Base-by-base conservation (phyloP, 2,797 vertebrate species). In the Cacajao melanocephalus region DNA sequence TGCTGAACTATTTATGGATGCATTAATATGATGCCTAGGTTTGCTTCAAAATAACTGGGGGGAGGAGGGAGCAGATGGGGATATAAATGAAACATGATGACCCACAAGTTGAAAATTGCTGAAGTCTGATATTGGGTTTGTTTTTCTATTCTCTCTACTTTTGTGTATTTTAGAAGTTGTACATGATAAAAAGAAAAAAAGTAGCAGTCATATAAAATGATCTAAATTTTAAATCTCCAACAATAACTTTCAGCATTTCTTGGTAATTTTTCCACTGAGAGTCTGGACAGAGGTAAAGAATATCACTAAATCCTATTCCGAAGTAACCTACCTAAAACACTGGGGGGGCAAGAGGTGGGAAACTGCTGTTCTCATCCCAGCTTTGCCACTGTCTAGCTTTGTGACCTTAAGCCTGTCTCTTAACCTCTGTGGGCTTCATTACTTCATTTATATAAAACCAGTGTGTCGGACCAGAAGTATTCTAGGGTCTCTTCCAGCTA, bases 221-320 rank as follows among this genome's bases (percentile, higher is more conserved):
- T 48, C 64, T n/a, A 78, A 52, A 52, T 73, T 89, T 94, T 15
- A 76, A 92, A 76, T 93, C 48, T 90, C 28, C 33, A 88, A 50
- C 2, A 26, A 22, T 72, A 36, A 13, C 58, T 85, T 20, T n/a
- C 8, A 67, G 67, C 48, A 85, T 48, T 96, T 90, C 80, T 87
- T 67, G 70, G 80, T 44, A 93, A 94, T 28, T 6, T 24, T 58
- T 88, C 64, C 22, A 52, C 76, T 44, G 61, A 89, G 41, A 64
- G 46, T 92, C 61, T 82, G n/a, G 79, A 90, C 36, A 94, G 22
- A 83, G 76, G 26, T 94, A 46, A 92, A 93, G 81, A 78, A 48
- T 57, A 58, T 36, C 52, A 61, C 30, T 58, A 84, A 87, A 14
- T 76, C 24, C 46, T 58, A 4, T 26, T 78, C 15, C 95, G 0